phyloP scores from a whole-genome alignment of 2,113 vertebrate species.

The Muntiacus reevesi region DNA sequence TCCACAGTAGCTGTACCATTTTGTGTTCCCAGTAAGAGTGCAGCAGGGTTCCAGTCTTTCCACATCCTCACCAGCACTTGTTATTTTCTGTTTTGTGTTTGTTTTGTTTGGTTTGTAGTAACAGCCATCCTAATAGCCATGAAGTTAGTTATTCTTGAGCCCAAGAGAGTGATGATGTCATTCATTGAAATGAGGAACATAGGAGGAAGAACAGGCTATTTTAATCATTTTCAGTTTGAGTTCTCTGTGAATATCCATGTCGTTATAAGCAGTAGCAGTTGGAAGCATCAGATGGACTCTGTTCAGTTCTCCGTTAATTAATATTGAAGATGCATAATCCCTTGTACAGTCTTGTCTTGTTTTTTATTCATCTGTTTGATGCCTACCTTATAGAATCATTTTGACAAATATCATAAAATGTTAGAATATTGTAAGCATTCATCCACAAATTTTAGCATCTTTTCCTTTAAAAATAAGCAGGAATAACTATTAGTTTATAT shows the following conservation, averaged over 20 bases:
- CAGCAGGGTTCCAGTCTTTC: background rate
- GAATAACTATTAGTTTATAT: background rate
- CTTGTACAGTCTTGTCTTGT: background rate
- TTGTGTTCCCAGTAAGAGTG: background rate
- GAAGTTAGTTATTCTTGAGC: background rate
- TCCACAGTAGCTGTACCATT: background rate
- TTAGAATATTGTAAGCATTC: background rate
- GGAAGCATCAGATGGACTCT: background rate
- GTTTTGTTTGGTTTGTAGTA: background rate
- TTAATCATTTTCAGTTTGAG: background rate
- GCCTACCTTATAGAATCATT: background rate
- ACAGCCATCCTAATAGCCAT: background rate
- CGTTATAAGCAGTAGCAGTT: background rate
- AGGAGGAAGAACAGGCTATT: background rate
- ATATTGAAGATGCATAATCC: background rate
- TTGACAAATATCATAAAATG: background rate
- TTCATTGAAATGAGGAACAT: background rate
- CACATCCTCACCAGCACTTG: background rate
- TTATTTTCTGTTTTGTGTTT: background rate
- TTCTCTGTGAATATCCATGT: background rate
- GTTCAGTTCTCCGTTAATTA: background rate
- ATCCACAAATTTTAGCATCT: background rate
- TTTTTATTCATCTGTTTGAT: background rate
- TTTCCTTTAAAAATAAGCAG: conserved; percentile 27
- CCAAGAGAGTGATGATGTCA: background rate